A percentile compares a stretch with the other conserved stretches of the same genome.
Evolutionary conservation across 2,113 vertebrate species (phyloP).

Genomic region (Danionella cerebrum): DNA sequence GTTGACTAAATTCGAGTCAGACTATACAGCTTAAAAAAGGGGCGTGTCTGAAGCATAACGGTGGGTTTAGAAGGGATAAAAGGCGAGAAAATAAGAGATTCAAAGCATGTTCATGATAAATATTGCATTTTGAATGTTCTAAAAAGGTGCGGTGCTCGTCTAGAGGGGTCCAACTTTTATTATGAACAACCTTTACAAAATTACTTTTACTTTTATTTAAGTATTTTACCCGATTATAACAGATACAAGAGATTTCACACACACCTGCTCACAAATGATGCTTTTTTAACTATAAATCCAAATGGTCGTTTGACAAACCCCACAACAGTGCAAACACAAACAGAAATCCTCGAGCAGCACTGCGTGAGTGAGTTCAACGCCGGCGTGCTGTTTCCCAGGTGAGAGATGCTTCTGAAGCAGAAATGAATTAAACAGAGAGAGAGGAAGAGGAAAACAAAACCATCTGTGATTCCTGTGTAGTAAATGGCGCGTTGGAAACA

Average conservation of each 20-base stretch:
- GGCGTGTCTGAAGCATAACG: no score
- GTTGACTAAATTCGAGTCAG: no score
- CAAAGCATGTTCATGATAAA: no score
- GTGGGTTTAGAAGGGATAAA: no score
- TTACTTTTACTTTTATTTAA: no score
- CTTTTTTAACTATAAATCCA: conserved; percentile 44
- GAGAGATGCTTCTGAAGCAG: conserved; percentile 75
- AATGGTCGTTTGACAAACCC: conserved; percentile 71
- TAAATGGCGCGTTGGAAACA: background rate
- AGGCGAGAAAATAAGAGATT: no score
- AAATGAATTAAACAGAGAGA: conserved; percentile 67
- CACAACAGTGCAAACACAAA: conserved; percentile 77
- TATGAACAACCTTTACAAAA: no score
- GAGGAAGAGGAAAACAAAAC: background rate
- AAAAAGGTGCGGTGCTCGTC: no score
- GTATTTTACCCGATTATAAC: no score
- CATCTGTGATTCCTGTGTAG: background rate
- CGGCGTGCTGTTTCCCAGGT: conserved; percentile 75
- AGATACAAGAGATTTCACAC: background rate
- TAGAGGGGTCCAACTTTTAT: no score
- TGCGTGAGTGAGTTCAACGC: conserved; percentile 84
- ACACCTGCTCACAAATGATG: background rate
- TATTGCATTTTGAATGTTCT: no score
- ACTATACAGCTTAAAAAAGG: no score
- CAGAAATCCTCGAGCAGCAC: conserved; percentile 83